phyloP scores from a whole-genome alignment of 1,140 invertebrate genomes.

The Ridgeia piscesae region DNA sequence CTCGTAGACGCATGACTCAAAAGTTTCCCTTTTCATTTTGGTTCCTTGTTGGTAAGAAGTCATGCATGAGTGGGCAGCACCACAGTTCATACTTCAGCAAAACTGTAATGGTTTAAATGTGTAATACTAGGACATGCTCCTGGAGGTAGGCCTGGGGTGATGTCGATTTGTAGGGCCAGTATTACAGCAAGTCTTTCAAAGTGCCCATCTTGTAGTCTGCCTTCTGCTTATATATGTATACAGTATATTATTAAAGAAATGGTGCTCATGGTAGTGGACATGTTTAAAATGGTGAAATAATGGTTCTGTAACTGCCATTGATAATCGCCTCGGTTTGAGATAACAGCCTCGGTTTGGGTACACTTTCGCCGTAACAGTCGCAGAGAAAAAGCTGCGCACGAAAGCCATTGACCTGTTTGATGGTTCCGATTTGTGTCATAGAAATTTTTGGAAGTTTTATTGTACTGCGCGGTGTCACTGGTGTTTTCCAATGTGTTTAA shows the following conservation, averaged over 20 bases:
- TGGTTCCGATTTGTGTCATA: no score
- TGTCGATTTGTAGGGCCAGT: background rate
- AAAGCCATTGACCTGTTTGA: no score
- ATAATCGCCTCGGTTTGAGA: background rate
- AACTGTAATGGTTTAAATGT: background rate
- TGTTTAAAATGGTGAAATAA: conserved; percentile 5
- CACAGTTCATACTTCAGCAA: background rate
- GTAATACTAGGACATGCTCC: background rate
- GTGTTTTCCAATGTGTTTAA: background rate
- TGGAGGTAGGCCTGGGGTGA: background rate
- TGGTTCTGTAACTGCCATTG: background rate
- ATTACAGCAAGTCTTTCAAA: background rate
- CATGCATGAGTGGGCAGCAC: no score
- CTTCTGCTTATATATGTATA: conserved; percentile 1
- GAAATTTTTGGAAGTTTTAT: background rate
- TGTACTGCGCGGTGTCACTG: background rate
- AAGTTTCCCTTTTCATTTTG: conserved; percentile 10
- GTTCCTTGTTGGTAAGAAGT: background rate
- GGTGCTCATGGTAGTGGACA: background rate
- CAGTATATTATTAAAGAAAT: conserved; percentile 6
- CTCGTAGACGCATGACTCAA: background rate
- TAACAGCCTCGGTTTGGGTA: background rate
- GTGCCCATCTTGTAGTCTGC: background rate
- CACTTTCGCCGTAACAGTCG: background rate
- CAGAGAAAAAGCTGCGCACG: no score